A percentile compares a stretch with the other conserved stretches of the same genome.
These are phyloP conservation scores for Hemicordylus capensis DNA, from an alignment of 2,113 vertebrate genomes.

Conservation along the genomic window DNA sequence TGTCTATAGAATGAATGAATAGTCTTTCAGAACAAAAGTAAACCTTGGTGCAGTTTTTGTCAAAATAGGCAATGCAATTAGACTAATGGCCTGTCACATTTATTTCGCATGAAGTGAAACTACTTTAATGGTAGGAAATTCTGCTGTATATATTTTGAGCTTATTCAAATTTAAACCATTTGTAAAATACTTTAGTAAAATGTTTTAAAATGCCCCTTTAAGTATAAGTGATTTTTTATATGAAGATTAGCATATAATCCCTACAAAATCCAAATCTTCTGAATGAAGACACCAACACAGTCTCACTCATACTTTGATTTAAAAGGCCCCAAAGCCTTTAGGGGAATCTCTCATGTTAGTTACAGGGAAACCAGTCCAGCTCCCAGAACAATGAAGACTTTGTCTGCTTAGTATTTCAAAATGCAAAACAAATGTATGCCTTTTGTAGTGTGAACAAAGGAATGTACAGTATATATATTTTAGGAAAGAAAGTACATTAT, in stretches of 20 bases:
- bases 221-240: background rate
- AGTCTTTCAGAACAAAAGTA: background rate
- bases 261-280: slow-evolving; percentile 3
- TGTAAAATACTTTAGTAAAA: background rate
- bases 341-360: background rate
- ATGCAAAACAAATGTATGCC: background rate
- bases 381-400: background rate
- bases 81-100: background rate
- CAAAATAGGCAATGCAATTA: slow-evolving; percentile 3
- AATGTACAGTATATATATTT: background rate
- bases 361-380: slow-evolving; percentile 21
- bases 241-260: slow-evolving; percentile 5
- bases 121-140: slow-evolving; percentile 27
- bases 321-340: background rate
- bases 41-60: slow-evolving; percentile 17
- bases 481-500: background rate
- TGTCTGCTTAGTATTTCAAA: background rate
- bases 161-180: slow-evolving; percentile 22
- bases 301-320: slow-evolving; percentile 5
- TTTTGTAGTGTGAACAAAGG: background rate
- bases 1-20: slow-evolving; percentile 8
- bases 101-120: slow-evolving; percentile 34
- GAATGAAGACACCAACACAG: background rate
- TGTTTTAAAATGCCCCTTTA: background rate
- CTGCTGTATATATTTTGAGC: background rate